Base-by-base conservation (phyloP, 1,140 invertebrate genomes). In the Odontomachus brunneus region DNA sequence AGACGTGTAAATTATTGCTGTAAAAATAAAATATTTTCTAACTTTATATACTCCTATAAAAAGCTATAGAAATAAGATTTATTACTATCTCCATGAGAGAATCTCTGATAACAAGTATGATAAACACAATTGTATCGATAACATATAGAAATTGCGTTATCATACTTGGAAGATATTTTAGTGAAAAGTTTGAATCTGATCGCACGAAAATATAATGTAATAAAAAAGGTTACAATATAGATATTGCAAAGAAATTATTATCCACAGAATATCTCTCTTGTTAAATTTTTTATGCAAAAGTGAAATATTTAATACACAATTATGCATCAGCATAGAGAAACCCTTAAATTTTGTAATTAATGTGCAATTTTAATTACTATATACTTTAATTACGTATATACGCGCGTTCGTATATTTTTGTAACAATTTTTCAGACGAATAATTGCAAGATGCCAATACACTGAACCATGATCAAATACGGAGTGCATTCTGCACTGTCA, bases 111-210 rank as follows among this genome's bases (percentile, higher is more conserved):
- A 63, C 14, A 63, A 7, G 7, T 2, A 48, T 11, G 72, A 75
- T 75, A 63, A 19, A 63, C 4, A 22, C 66, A 55, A 24, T 33
- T 76, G 0, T 9, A 53, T 24, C 53, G 48, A 76, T 66, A 66
- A 22, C 14, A 66, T 65, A 67, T 5, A 66, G 15, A 2, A 53
- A 66, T 76, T n/a, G 22, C 17, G 24, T 48, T 5, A 38, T 60
- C 1, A 72, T 59, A 57, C 17, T 12, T 81, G 17, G 5, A 71
- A 24, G 55, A 49, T 3, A 49, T 48, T 3, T 49, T 38, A 33
- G 48, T 59, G 48, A 72, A 71, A 80, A 44, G 17, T 17, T 51
- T 0, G 38, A 12, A 60, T n/a, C n/a, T n/a, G n/a, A n/a, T n/a
- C n/a, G n/a, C 15, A 66, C 19, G 22, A 53, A 63, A 60, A 60